Conservation (phyloP, 1,140 invertebrate genomes). For the Aphis gossypii region DNA sequence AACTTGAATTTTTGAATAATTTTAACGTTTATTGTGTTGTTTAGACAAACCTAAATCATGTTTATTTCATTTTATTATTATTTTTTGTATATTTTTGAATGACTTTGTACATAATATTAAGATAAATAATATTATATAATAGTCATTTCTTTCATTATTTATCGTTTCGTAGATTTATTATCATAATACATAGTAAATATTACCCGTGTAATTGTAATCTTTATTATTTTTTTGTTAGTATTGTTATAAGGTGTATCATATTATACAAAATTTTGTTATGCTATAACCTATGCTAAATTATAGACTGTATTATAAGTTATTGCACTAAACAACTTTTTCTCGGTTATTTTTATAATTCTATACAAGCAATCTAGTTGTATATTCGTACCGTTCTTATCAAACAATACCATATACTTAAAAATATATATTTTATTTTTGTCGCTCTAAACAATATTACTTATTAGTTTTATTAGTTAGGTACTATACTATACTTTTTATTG, state of each 20-base stretch:
- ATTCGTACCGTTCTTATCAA: background rate
- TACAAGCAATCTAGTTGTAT: background rate
- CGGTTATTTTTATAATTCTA: background rate
- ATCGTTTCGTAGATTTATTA: background rate
- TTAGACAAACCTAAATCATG: background rate
- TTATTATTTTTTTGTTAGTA: background rate
- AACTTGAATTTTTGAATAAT: background rate
- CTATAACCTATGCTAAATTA: background rate
- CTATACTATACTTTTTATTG: background rate
- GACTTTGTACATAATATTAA: background rate
- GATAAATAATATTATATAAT: background rate
- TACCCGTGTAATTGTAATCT: background rate
- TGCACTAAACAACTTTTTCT: background rate
- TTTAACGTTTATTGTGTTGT: background rate
- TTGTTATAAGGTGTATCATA: background rate
- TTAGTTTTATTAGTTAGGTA: background rate
- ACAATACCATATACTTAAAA: background rate
- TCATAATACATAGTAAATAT: background rate
- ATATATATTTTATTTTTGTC: background rate
- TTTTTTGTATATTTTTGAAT: background rate
- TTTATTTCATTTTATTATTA: background rate
- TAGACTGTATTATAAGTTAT: background rate
- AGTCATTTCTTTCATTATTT: background rate
- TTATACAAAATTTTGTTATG: background rate
- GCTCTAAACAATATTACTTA: background rate